A percentile compares a stretch with the other conserved stretches of the same genome.
phyloP scores from a whole-genome alignment of 2,888 invertebrate genomes.

The Tetrapedia diversipes region DNA sequence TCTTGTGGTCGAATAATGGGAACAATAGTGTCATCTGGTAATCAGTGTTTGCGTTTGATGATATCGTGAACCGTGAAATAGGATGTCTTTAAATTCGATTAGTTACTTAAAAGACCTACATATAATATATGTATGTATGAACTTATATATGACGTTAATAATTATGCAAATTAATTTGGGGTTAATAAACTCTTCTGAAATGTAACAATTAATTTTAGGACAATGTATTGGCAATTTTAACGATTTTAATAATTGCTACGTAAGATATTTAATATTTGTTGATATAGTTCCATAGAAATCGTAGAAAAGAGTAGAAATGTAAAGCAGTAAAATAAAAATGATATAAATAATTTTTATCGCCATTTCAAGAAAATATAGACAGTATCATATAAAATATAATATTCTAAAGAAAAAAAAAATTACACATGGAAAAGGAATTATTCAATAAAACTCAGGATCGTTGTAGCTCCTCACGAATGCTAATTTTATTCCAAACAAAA shows the following conservation, averaged over 20 bases:
- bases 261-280: too few species aligned
- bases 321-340: background rate
- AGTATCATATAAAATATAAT: too few species aligned
- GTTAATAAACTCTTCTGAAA: too few species aligned
- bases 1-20: background rate
- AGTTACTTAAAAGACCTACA: background rate
- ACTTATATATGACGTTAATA: too few species aligned
- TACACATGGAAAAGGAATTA: background rate
- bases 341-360: background rate
- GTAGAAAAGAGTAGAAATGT: too few species aligned
- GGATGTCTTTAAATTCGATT: background rate
- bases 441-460: background rate
- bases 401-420: background rate
- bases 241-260: too few species aligned
- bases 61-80: background rate
- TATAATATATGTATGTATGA: too few species aligned
- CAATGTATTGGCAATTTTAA: too few species aligned
- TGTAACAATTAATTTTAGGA: too few species aligned
- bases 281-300: too few species aligned
- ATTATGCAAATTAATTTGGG: background rate
- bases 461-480: constrained; percentile 42
- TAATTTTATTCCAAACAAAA: constrained; percentile 73
- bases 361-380: too few species aligned
- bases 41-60: background rate
- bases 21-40: constrained; percentile 47